phyloP scores from a whole-genome alignment of 2,113 vertebrate genomes.

The Rhinogobius similis region DNA sequence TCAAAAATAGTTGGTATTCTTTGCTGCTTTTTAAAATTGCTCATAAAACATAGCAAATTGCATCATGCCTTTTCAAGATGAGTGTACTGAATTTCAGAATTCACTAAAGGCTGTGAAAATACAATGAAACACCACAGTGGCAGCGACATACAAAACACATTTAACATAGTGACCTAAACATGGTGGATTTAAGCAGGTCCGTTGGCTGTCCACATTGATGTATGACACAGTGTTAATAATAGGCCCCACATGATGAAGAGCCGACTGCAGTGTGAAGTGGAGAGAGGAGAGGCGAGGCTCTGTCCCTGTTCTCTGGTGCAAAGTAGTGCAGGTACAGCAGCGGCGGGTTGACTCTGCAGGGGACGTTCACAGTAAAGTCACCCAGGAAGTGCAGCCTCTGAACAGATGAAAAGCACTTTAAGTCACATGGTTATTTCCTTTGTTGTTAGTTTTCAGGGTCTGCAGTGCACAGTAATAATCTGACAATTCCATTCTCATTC shows the following conservation, averaged over 20 bases:
- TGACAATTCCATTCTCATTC: too few relatives aligned
- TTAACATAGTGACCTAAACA: not conserved
- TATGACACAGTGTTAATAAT: not conserved
- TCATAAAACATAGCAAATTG: not conserved
- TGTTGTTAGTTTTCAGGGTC: not conserved
- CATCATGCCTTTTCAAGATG: not conserved
- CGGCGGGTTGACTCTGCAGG: slow-evolving; percentile 38
- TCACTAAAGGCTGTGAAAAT: not conserved
- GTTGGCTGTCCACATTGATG: not conserved
- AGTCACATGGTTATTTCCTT: not conserved
- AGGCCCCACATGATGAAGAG: slow-evolving; percentile 4
- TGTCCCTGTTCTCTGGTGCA: slow-evolving; percentile 30
- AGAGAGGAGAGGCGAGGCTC: slow-evolving; percentile 18
- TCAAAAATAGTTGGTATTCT: not conserved
- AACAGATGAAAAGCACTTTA: not conserved
- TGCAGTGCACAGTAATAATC: not conserved
- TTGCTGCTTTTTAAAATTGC: not conserved
- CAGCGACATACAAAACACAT: not conserved
- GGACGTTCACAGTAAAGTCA: slow-evolving; percentile 34
- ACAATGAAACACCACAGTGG: not conserved
- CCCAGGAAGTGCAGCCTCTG: slow-evolving; percentile 39
- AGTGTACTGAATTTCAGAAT: not conserved
- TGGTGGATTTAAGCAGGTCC: not conserved
- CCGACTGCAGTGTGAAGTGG: not conserved
- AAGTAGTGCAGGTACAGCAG: slow-evolving; percentile 55